Base-by-base conservation (phyloP, 2,888 invertebrate species). In the Strigamia transsilvanica region DNA sequence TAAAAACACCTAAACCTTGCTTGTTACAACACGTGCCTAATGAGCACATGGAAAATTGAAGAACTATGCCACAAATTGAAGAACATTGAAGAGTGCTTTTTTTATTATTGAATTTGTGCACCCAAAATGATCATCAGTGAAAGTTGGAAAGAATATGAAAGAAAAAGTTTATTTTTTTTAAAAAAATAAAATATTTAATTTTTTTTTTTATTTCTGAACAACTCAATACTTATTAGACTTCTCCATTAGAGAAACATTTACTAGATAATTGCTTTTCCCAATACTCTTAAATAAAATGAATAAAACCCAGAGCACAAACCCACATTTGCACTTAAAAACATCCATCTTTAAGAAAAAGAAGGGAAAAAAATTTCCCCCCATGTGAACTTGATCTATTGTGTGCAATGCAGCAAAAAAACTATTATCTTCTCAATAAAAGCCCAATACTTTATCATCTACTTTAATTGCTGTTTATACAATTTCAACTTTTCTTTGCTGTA, bases 171-270 rank as follows among this genome's bases (percentile, higher is more conserved):
- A 9, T 38, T 38, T 27, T 27, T 27, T 38, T 38, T n/a, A 42
- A 42, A 42, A 42, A 15, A 42, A 42, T 2, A 42, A n/a, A n/a
- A n/a, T n/a, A n/a, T 13, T 46, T 46, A 15, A n/a, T 13, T 2
- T 13, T 46, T 13, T 12, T 56, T 56, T 56, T 56, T 18, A 15
- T 21, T n/a, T 18, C 21, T 18, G 56, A 38, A 10, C 38, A 38
- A 38, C 38, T 56, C 56, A 56, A 56, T 56, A 56, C 18, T 56
- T 56, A 56, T 56, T 56, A 56, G 56, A 18, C 56, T 56, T 56
- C 56, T 56, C 56, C 56, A 56, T 56, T 56, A 56, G 56, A 56
- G 56, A 56, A 56, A 56, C 56, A 56, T 56, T 56, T 56, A 56
- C 56, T 56, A 56, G 56, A 56, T 56, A 56, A 56, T 56, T 56